phyloP scores from a whole-genome alignment of 1,140 invertebrate genomes.

The Aphaenogaster ashmeadi region DNA sequence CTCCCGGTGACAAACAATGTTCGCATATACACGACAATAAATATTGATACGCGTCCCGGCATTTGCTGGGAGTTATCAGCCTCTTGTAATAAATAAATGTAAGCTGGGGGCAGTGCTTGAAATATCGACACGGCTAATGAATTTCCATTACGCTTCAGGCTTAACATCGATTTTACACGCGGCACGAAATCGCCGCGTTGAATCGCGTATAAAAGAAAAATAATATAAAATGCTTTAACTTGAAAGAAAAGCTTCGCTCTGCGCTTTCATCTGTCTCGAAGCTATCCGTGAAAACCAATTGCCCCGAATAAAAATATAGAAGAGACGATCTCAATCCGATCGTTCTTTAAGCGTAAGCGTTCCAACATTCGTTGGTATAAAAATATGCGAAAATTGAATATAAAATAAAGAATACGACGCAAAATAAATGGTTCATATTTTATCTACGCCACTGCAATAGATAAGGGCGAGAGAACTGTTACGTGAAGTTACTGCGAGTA shows the following conservation, averaged over 20 bases:
- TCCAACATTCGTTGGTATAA: background rate
- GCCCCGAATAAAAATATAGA: background rate
- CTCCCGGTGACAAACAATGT: conserved; percentile 55
- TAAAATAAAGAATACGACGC: conserved; percentile 2
- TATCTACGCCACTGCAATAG: conserved; percentile 4
- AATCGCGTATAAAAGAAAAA: background rate
- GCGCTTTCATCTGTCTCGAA: background rate
- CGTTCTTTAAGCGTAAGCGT: background rate
- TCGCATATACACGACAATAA: conserved; percentile 38
- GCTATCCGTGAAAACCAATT: background rate
- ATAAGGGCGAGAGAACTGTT: conserved; percentile 27
- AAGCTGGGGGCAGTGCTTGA: background rate
- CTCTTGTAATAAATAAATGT: conserved; percentile 54
- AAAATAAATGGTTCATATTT: conserved; percentile 9
- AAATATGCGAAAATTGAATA: background rate
- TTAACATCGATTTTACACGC: conserved; percentile 4
- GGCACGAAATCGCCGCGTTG: background rate
- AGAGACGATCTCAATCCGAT: background rate
- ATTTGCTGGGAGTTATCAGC: conserved; percentile 50
- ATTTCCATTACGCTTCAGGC: conserved; percentile 7
- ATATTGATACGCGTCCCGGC: conserved; percentile 52
- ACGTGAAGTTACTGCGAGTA: conserved; percentile 40
- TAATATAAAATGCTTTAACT: background rate
- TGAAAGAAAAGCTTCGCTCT: background rate
- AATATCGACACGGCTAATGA: conserved; percentile 20